Evolutionary conservation across 2,888 invertebrate species (phyloP).

Genomic region (Agrotis clavis): DNA sequence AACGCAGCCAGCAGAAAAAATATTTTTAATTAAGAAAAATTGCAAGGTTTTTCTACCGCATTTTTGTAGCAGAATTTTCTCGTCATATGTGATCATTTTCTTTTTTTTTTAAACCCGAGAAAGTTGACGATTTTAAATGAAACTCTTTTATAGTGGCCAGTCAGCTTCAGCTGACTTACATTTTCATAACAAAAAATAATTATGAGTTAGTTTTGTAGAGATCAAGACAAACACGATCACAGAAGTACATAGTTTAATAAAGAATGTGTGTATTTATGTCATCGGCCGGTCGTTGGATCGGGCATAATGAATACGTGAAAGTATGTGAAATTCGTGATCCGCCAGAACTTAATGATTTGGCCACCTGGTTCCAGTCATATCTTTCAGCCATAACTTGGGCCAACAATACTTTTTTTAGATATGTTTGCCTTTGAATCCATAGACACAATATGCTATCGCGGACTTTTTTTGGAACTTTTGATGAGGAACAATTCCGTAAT

Average conservation of each 20-base stretch:
- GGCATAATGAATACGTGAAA: no score
- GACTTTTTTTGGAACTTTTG: no score
- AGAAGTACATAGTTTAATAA: neutral
- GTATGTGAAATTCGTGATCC: neutral
- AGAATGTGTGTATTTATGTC: neutral
- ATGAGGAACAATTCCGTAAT: no score
- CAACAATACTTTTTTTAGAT: no score
- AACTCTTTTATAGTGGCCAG: conserved; percentile 4
- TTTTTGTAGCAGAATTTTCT: neutral
- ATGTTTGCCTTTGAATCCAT: no score
- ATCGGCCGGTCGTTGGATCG: no score
- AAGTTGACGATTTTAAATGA: neutral
- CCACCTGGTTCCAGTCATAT: no score
- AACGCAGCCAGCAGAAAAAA: neutral
- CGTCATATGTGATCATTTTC: neutral
- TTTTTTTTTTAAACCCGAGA: neutral
- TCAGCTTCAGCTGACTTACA: neutral
- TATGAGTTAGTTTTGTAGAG: neutral
- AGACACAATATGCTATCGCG: no score
- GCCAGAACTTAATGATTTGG: no score
- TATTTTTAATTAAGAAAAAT: neutral
- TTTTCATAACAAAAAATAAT: neutral
- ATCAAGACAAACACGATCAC: neutral
- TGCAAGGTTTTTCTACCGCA: neutral
- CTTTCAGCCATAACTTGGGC: no score